A percentile compares a stretch with the other conserved stretches of the same genome.
These are phyloP conservation scores for Lasioglossum zephyrum DNA, from an alignment of 2,888 invertebrate species.

Conservation along the genomic window DNA sequence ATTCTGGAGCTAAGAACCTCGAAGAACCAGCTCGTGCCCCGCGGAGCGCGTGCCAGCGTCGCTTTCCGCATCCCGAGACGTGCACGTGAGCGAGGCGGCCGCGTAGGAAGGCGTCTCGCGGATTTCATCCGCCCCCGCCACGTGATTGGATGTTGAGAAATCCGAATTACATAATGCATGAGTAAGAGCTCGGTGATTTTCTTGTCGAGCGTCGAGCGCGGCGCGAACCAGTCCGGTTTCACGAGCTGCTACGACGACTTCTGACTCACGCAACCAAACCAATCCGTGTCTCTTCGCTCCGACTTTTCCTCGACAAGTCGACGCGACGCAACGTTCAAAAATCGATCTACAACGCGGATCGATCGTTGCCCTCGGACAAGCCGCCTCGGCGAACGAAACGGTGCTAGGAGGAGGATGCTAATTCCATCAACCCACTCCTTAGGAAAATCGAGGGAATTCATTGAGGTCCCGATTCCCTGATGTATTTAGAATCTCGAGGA, in stretches of 20 bases:
- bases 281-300: background rate
- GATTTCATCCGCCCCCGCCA: background rate
- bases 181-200: slow-evolving; percentile 61
- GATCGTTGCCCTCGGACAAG: background rate
- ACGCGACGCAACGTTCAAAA: background rate
- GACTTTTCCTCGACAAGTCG: background rate
- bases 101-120: slow-evolving; percentile 21
- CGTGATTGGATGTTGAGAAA: slow-evolving; percentile 60
- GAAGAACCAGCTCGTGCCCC: background rate
- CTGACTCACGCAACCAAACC: slow-evolving; percentile 44
- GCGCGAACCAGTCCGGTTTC: slow-evolving; percentile 46
- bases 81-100: background rate
- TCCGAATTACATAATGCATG: slow-evolving; percentile 65
- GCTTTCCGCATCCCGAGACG: background rate
- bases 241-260: slow-evolving; percentile 12
- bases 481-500: slow-evolving; percentile 40
- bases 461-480: slow-evolving; percentile 30
- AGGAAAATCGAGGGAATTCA: slow-evolving; percentile 45
- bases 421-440: slow-evolving; percentile 40
- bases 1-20: background rate
- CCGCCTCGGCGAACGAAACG: background rate
- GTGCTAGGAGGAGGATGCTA: slow-evolving; percentile 41
- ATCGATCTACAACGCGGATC: background rate
- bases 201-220: slow-evolving; percentile 19
- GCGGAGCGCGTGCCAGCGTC: background rate